Percentiles rank a stretch among this genome's conserved stretches.
Evolutionary conservation across 2,888 invertebrate species (phyloP).

Genomic region (Theretra japonica): DNA sequence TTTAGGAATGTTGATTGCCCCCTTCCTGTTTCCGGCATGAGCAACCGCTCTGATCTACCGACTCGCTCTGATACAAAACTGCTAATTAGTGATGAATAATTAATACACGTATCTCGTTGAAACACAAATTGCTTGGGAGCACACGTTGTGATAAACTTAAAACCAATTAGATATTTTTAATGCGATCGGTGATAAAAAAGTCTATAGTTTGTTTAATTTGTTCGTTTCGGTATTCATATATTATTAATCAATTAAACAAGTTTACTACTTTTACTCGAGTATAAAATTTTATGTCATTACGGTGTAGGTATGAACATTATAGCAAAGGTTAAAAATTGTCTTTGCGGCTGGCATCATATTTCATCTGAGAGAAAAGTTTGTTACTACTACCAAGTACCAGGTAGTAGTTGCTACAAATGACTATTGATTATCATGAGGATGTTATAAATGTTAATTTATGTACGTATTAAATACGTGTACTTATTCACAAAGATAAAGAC

Average conservation of each 20-base stretch:
- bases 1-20: constrained; percentile 83
- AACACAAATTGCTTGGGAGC: constrained; percentile 53
- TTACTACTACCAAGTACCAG: no score
- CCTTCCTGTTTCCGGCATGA: constrained; percentile 82
- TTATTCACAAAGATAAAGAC: no score
- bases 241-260: constrained; percentile 18
- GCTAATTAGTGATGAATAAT: constrained; percentile 80
- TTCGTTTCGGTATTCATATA: not conserved
- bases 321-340: not conserved
- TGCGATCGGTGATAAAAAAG: constrained; percentile 21
- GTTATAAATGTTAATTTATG: not conserved
- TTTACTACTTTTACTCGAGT: constrained; percentile 22
- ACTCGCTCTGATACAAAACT: constrained; percentile 65
- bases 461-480: not conserved
- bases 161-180: constrained; percentile 29
- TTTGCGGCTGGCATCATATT: not conserved
- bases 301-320: not conserved
- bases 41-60: constrained; percentile 72
- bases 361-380: not conserved
- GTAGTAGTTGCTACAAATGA: no score
- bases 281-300: not conserved
- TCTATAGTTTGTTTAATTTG: constrained; percentile 27
- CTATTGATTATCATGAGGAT: not conserved
- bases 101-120: constrained; percentile 67
- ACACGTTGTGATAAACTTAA: constrained; percentile 34